A percentile compares a stretch with the other conserved stretches of the same genome.
These are phyloP conservation scores for Hylyphantes graminicola DNA, from an alignment of 1,140 invertebrate species.

Conservation along the genomic window DNA sequence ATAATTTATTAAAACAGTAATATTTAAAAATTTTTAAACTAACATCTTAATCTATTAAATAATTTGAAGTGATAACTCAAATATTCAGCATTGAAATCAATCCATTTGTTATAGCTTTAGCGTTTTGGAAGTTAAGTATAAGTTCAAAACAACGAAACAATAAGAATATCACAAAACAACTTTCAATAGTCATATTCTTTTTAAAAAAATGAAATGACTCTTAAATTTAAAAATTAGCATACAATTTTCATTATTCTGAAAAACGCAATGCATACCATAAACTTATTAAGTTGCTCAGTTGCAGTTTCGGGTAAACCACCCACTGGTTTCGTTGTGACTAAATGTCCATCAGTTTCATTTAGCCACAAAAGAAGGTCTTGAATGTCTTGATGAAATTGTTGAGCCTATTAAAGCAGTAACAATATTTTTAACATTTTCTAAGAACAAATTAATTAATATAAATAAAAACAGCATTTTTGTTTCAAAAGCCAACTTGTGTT, in stretches of 20 bases:
- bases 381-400: constrained; percentile 93
- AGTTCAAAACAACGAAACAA: background rate
- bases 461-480: no score
- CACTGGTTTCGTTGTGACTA: constrained; percentile 93
- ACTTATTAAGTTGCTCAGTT: constrained; percentile 93
- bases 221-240: no score
- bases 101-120: no score
- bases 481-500: no score
- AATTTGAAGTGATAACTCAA: background rate
- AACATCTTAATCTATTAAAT: no score
- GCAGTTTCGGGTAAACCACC: constrained; percentile 98
- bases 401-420: constrained; percentile 71
- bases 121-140: no score
- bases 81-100: background rate
- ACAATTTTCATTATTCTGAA: background rate
- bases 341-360: constrained; percentile 90
- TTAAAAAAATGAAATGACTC: no score
- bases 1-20: no score
- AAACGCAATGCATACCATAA: constrained; percentile 75
- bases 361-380: constrained; percentile 94
- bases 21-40: background rate
- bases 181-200: no score
- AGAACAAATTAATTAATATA: background rate
- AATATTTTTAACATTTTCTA: background rate
- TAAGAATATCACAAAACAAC: background rate